phyloP scores from a whole-genome alignment of 2,888 invertebrate species.

The Scelioninae gen. 1 region DNA sequence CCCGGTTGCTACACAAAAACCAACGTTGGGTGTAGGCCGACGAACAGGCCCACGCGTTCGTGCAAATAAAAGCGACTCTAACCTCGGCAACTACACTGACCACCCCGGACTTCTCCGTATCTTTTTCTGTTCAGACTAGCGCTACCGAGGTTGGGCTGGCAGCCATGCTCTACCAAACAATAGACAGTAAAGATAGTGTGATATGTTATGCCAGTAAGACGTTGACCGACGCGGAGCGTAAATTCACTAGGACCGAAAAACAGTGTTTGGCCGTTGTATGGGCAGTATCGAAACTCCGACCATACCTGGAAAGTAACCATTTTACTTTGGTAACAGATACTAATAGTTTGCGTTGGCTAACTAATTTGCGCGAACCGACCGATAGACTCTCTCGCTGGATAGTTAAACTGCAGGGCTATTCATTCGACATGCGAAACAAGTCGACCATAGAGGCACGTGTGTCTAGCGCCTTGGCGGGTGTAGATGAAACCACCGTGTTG shows the following conservation, averaged over 20 bases:
- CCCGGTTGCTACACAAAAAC: no score
- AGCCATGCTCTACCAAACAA: no score
- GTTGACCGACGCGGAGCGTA: background rate
- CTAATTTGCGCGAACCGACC: background rate
- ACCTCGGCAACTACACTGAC: no score
- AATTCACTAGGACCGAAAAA: background rate
- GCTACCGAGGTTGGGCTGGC: no score
- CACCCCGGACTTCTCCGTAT: no score
- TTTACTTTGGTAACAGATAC: background rate
- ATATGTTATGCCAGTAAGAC: constrained; percentile 1
- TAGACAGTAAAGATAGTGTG: background rate
- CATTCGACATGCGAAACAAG: background rate
- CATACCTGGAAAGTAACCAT: background rate
- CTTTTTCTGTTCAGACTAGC: no score
- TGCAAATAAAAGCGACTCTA: no score
- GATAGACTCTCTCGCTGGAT: background rate
- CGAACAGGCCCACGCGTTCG: no score
- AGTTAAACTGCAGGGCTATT: background rate
- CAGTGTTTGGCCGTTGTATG: background rate
- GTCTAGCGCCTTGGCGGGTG: background rate
- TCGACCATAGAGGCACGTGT: background rate
- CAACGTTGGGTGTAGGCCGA: no score
- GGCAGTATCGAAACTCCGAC: background rate
- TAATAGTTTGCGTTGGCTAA: background rate
- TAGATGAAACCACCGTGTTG: background rate